phyloP scores from a whole-genome alignment of 1,140 invertebrate species.

The Achatina immaculata region DNA sequence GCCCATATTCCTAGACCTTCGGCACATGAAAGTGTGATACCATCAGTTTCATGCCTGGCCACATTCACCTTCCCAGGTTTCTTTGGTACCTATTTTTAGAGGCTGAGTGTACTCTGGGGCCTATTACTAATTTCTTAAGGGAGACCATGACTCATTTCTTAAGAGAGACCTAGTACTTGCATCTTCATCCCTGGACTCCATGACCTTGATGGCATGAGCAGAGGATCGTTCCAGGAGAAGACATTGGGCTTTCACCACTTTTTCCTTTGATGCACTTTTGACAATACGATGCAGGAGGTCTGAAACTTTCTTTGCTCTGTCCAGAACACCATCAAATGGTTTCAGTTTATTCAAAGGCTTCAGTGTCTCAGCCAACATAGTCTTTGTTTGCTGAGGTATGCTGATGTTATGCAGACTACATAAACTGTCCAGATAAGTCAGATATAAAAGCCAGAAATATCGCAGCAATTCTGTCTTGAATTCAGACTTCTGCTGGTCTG shows the following conservation, averaged over 20 bases:
- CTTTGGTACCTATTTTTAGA: no score
- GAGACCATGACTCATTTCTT: no score
- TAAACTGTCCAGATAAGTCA: background rate
- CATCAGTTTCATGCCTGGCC: no score
- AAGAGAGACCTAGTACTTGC: no score
- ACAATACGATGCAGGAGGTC: background rate
- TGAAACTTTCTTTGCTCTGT: background rate
- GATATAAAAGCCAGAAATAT: background rate
- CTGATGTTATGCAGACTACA: background rate
- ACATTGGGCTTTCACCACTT: background rate
- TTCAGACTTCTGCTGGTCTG: slow-evolving; percentile 1
- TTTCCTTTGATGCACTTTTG: background rate
- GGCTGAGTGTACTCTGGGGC: no score
- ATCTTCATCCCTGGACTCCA: background rate
- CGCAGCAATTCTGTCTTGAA: slow-evolving; percentile 5
- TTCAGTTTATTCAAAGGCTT: background rate
- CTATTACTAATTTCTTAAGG: no score
- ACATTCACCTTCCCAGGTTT: no score
- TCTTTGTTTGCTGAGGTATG: background rate
- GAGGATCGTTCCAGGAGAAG: background rate
- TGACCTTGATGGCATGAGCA: background rate
- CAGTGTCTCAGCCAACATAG: background rate
- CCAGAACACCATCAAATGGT: background rate
- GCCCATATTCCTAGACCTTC: no score
- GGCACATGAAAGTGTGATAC: no score